These are phyloP conservation scores for Drosophila melanosoma DNA, from an alignment of 2,888 invertebrate species.

Conservation along the genomic window DNA sequence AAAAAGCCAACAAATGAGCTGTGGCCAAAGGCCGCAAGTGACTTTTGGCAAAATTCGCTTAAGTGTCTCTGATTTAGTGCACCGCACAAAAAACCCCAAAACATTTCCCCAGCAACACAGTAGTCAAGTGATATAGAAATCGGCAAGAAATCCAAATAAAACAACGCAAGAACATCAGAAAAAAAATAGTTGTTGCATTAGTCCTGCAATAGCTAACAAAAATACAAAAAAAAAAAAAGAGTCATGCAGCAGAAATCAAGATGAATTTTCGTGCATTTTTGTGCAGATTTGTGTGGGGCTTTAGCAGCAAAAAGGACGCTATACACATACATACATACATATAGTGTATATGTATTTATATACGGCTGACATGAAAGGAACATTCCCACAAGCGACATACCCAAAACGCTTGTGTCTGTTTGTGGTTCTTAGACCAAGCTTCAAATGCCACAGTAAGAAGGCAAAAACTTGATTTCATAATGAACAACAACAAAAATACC, in stretches of 20 bases:
- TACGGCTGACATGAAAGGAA: conserved; percentile 29
- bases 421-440: conserved; percentile 47
- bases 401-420: conserved; percentile 32
- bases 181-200: conserved; percentile 46
- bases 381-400: conserved; percentile 23
- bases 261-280: conserved; percentile 77
- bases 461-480: background rate
- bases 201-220: conserved; percentile 31
- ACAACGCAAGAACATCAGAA: conserved; percentile 1
- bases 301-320: conserved; percentile 15
- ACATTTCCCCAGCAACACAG: conserved; percentile 29
- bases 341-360: conserved; percentile 17
- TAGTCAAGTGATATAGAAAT: conserved; percentile 55
- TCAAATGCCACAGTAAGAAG: conserved; percentile 42
- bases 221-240: conserved; percentile 9
- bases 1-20: conserved; percentile 57
- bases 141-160: background rate
- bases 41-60: conserved; percentile 74
- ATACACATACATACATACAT: conserved; percentile 19
- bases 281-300: conserved; percentile 67
- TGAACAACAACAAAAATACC: conserved; percentile 12
- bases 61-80: conserved; percentile 70
- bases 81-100: conserved; percentile 39
- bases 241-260: conserved; percentile 69
- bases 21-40: conserved; percentile 59